phyloP scores from a whole-genome alignment of 2,888 invertebrate genomes.

The Laspeyria flexula region DNA sequence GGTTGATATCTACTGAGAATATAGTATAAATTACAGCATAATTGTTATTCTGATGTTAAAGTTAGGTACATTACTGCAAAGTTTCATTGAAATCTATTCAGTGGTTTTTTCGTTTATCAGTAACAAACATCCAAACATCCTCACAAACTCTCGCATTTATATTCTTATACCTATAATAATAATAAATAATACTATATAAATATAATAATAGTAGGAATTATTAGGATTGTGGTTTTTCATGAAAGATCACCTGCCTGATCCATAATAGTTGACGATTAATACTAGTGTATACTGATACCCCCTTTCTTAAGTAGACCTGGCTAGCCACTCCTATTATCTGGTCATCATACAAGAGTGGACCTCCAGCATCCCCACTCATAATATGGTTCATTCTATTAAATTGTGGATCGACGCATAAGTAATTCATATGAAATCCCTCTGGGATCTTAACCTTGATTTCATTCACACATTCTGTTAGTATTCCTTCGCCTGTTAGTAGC shows the following conservation, averaged over 20 bases:
- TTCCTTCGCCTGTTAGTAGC: background rate
- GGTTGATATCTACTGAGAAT: too few relatives aligned
- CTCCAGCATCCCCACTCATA: background rate
- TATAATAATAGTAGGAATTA: background rate
- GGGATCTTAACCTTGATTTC: background rate
- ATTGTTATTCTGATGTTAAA: too few relatives aligned
- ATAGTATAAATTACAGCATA: too few relatives aligned
- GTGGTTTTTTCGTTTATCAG: too few relatives aligned
- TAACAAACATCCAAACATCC: too few relatives aligned
- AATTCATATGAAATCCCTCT: background rate
- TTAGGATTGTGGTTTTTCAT: background rate
- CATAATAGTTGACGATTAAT: background rate
- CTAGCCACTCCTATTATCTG: background rate
- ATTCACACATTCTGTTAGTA: background rate
- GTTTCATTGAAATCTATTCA: too few relatives aligned
- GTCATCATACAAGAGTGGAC: background rate
- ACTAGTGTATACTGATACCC: background rate
- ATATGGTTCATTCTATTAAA: background rate
- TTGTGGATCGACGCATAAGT: background rate
- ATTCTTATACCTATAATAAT: too few relatives aligned
- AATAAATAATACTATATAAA: too few relatives aligned
- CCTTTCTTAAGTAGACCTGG: background rate
- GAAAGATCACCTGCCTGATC: background rate
- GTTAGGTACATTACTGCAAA: too few relatives aligned
- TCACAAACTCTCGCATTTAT: too few relatives aligned